Evolutionary conservation across 2,113 vertebrate species (phyloP).

Genomic region (Aldabrachelys gigantea): DNA sequence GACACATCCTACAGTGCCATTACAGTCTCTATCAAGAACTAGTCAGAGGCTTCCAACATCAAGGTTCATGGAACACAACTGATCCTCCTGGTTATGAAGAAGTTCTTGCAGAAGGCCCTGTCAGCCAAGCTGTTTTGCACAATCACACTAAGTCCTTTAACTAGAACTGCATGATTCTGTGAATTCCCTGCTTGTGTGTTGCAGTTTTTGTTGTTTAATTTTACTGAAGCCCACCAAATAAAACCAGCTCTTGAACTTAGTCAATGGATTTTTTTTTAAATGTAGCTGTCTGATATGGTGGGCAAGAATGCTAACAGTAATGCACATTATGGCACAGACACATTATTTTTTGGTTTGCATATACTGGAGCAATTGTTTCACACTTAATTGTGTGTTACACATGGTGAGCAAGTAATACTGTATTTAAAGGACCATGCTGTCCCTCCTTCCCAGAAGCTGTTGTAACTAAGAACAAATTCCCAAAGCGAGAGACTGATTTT

Average conservation of each 20-base stretch:
- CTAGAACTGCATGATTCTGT: rapidly evolving
- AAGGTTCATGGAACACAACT: not conserved
- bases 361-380: not conserved
- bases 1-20: not conserved
- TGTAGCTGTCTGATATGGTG: conserved; percentile 20
- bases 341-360: not conserved
- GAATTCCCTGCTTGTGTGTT: not conserved
- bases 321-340: rapidly evolving
- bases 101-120: not conserved
- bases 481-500: not conserved
- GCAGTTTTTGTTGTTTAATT: not conserved
- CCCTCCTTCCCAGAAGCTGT: conserved; percentile 12
- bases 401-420: not conserved
- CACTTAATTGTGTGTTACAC: rapidly evolving
- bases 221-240: not conserved
- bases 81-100: not conserved
- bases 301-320: not conserved
- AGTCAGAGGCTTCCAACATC: not conserved
- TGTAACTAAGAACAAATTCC: conserved; percentile 7
- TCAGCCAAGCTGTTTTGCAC: not conserved
- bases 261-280: not conserved
- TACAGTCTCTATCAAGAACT: not conserved
- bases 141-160: not conserved
- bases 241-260: not conserved
- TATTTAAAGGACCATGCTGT: not conserved